These are phyloP conservation scores for Mallotus villosus DNA, from an alignment of 2,797 vertebrate species.

Conservation along the genomic window DNA sequence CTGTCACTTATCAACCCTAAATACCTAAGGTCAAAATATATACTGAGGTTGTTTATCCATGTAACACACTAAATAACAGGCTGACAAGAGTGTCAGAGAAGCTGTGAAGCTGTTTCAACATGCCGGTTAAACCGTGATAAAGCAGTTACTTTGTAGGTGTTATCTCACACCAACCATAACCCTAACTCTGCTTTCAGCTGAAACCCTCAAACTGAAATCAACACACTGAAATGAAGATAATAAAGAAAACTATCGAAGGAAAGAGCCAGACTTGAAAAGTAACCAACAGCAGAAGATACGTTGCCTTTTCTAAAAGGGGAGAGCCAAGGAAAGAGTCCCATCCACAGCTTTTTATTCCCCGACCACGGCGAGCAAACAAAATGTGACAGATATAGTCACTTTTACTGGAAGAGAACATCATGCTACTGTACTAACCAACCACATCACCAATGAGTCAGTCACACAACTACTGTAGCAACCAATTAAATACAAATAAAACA, in stretches of 20 bases:
- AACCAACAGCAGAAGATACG: too few relatives aligned
- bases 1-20: not conserved
- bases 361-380: slow-evolving; percentile 56
- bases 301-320: not conserved
- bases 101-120: not conserved
- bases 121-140: not conserved
- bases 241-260: too few relatives aligned
- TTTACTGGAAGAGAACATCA: slow-evolving; percentile 61
- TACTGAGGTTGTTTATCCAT: not conserved
- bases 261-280: too few relatives aligned
- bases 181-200: too few relatives aligned
- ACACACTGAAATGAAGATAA: too few relatives aligned
- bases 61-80: not conserved
- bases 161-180: not conserved
- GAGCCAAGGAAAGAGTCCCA: slow-evolving; percentile 58
- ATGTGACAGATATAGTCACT: slow-evolving; percentile 68
- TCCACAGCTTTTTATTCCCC: slow-evolving; percentile 56
- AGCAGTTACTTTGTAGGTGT: not conserved
- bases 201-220: too few relatives aligned
- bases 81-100: not conserved
- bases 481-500: not conserved
- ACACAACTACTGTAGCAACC: not conserved
- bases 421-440: slow-evolving; percentile 47
- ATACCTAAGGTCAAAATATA: not conserved
- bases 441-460: not conserved